Percentiles rank a stretch among this genome's conserved stretches.
Conservation (phyloP, 1,140 invertebrate genomes). For the Apis florea region DNA sequence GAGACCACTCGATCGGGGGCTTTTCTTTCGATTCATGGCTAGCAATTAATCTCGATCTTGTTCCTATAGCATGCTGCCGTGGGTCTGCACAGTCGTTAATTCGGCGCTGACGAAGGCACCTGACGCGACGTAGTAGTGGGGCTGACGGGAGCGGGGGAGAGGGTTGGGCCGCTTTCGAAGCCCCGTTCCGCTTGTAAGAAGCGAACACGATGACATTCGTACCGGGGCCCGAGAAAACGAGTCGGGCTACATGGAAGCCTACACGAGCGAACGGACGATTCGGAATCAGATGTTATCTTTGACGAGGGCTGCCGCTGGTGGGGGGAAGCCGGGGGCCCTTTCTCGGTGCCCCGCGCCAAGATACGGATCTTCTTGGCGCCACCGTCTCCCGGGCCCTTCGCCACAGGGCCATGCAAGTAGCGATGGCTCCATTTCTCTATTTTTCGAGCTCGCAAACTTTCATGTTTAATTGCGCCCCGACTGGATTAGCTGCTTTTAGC, state of each 20-base stretch:
- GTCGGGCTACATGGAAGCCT: slow-evolving; percentile 68
- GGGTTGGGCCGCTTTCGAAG: slow-evolving; percentile 10
- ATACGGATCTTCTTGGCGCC: slow-evolving; percentile 77
- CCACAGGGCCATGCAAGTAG: slow-evolving; percentile 44
- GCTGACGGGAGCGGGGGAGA: background rate
- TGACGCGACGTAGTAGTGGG: background rate
- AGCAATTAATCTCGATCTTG: slow-evolving; percentile 65
- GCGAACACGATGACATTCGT: slow-evolving; percentile 66
- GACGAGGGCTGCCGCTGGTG: slow-evolving; percentile 68
- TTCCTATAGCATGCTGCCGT: slow-evolving; percentile 43
- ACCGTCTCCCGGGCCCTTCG: slow-evolving; percentile 64
- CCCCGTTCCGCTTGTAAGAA: slow-evolving; percentile 60
- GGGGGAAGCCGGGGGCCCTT: slow-evolving; percentile 51
- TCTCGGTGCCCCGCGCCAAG: slow-evolving; percentile 70
- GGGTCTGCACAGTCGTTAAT: slow-evolving; percentile 56
- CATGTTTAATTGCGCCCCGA: slow-evolving; percentile 23
- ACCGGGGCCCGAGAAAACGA: slow-evolving; percentile 64
- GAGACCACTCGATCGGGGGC: slow-evolving; percentile 23
- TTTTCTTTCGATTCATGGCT: slow-evolving; percentile 50
- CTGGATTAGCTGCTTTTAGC: background rate
- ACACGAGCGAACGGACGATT: slow-evolving; percentile 71
- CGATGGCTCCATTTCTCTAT: slow-evolving; percentile 42
- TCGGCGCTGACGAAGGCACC: slow-evolving; percentile 53
- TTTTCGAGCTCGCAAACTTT: slow-evolving; percentile 35
- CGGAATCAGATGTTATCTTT: slow-evolving; percentile 79